Evolutionary conservation across 2,797 vertebrate genomes (phyloP), one percentile per base, ranked within the genome.

Genomic region (Sitta carolinensis): DNA sequence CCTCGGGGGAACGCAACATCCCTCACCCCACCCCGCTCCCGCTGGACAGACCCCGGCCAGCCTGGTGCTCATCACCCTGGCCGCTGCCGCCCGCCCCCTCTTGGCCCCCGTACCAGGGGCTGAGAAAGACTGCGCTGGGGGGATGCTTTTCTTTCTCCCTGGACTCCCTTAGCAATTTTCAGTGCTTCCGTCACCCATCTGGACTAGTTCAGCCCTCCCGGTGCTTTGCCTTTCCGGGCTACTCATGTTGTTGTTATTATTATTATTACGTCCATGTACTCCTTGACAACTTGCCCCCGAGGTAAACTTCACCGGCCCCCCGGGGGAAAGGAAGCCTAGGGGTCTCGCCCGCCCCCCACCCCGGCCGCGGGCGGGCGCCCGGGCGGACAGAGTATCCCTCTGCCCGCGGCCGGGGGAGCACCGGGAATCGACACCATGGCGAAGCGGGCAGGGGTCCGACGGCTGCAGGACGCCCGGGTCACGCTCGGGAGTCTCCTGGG

Each of bases 321-420:
- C 1, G 4, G 19, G 27, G 48, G 8, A 23, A 32, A 19, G 9
- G 40, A 76, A 38, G 50, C 11, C 3, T 23, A 36, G 43, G 36
- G 45, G 15, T 5, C 10, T 51, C 11, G 0, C 3, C 36, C 8
- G 1, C 19, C 74, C 74, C 34, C 14, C 50, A 15, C 8, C 4
- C 20, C 20, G 8, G 32, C 50, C 9, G 3, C 64, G 13, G 69
- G n/a, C 47, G 9, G 26, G n/a, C 67, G 30, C 22, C 40, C 2
- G 10, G 13, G 12, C 10, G 10, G 27, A 10, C 58, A 55, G n/a
- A 74, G 45, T 23, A 34, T 36, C 30, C 67, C 52, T 13, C 32
- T 9, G 13, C 34, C 21, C 16, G 4, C 13, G 7, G 11, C 0
- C 12, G n/a, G 22, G 38, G 36, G 21, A 43, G 23, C 50, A 13